These are phyloP conservation scores for Ametastegia equiseti DNA, from an alignment of 2,888 invertebrate genomes.

Conservation along the genomic window DNA sequence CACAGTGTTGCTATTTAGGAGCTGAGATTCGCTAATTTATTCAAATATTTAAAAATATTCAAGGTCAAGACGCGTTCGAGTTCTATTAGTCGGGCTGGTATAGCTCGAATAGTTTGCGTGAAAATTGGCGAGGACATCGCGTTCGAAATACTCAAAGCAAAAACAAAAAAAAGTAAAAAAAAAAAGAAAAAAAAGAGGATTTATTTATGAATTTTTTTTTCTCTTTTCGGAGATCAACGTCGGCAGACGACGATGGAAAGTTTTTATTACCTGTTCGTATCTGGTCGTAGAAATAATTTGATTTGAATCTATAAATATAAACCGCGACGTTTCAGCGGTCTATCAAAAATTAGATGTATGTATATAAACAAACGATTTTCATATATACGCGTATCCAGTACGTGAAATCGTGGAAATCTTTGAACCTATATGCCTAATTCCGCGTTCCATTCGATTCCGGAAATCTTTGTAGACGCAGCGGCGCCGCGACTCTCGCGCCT, in stretches of 20 bases:
- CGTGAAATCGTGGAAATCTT: neutral
- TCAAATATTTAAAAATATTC: constrained; percentile 46
- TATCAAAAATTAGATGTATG: no score
- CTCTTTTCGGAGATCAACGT: no score
- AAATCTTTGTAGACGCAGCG: neutral
- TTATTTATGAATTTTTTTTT: neutral
- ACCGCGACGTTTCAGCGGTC: no score
- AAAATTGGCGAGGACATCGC: constrained; percentile 15
- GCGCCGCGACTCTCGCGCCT: neutral
- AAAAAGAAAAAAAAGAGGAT: neutral
- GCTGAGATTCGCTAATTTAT: constrained; percentile 32
- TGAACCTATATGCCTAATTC: no score
- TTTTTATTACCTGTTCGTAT: no score
- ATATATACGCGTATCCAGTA: no score
- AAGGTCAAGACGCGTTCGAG: constrained; percentile 43
- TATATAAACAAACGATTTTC: no score
- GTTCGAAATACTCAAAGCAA: neutral
- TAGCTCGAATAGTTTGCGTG: neutral
- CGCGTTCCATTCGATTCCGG: neutral
- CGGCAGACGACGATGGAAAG: no score
- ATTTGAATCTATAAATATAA: no score
- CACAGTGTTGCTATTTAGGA: neutral
- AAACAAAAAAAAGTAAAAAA: neutral
- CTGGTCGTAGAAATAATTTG: no score
- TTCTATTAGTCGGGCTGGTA: constrained; percentile 26